Base-by-base conservation (phyloP, 2,113 vertebrate genomes). In the Eudyptes chrysolophus region DNA sequence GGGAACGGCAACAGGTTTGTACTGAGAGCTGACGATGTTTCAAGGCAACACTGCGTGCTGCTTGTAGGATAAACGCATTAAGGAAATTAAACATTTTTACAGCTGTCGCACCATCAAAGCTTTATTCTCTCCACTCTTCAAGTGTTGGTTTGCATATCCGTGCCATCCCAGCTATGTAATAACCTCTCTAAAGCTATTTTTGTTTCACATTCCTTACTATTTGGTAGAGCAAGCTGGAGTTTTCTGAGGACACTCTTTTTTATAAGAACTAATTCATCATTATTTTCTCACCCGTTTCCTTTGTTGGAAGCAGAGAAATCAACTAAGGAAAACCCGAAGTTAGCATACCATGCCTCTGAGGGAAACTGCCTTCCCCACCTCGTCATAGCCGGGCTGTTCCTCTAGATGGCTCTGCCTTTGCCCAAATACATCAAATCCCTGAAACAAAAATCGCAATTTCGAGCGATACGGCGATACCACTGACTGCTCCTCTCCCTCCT, bases 381-480 rank as follows among this genome's bases (percentile, higher is more conserved):
- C 74, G 97, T 62, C 94, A 65, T 84, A 82, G 81, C 96, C 27
- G 2, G 58, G 75, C 84, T 91, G 42, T 36, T 87, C 93, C 98
- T 61, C 97, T 98, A 98, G 98, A 92, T 97, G 98, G 98, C 98
- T 96, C 98, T 97, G 89, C 95, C 86, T 91, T 96, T 97, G 96
- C 90, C 88, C 96, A 83, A 94, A 92, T 87, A 27, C 76, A 72
- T 32, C 64, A 38, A 89, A 72, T 74, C 75, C 44, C 11, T 0
- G 5, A 40, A 89, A 71, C 13, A 94, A 81, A 87, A 91, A n/a
- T 51, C 17, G 10, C 24, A 42, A 30, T 75, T 90, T 40, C 13
- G 11, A 94, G 74, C 21, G 9, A 87, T 65, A n/a, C 66, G 5
- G 89, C 5, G 32, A 60, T 12, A 13, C 10, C 60, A 8, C 29